Evolutionary conservation across 2,113 vertebrate genomes (phyloP).

Genomic region (Hydrochoerus hydrochaeris): DNA sequence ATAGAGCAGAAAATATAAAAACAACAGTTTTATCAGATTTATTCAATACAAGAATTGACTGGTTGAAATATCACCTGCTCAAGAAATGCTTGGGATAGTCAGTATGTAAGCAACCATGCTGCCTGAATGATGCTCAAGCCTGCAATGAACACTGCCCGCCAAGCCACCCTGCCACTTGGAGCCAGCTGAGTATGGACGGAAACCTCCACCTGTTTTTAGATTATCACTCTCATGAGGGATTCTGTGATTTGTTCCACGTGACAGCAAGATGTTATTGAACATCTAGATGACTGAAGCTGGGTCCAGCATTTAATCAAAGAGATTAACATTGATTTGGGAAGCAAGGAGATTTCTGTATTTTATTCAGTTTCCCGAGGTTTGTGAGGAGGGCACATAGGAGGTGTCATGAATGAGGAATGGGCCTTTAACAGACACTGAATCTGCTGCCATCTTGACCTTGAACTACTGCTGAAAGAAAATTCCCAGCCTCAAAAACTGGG

Average conservation of each 20-base stretch:
- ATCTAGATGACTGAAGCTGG: background rate
- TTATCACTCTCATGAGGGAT: background rate
- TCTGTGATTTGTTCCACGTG: background rate
- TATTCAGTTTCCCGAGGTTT: background rate
- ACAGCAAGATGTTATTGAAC: background rate
- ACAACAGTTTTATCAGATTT: background rate
- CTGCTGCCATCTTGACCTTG: background rate
- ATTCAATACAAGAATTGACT: background rate
- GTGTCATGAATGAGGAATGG: background rate
- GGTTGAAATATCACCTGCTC: background rate
- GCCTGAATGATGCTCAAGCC: background rate
- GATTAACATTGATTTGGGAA: constrained; percentile 35
- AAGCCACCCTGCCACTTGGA: too few species aligned
- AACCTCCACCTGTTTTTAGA: too few species aligned
- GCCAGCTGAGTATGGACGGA: too few species aligned
- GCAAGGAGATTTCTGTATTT: background rate
- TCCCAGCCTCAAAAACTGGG: too few species aligned
- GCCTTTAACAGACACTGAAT: background rate
- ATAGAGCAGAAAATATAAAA: background rate
- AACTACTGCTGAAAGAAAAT: background rate
- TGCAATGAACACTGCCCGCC: too few species aligned
- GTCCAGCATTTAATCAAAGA: constrained; percentile 21
- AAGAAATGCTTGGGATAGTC: background rate
- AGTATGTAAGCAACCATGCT: background rate
- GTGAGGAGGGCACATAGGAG: background rate